Percentiles rank a stretch among this genome's conserved stretches.
Conservation (phyloP, 1,140 invertebrate species). For the Neomicropteryx cornuta region DNA sequence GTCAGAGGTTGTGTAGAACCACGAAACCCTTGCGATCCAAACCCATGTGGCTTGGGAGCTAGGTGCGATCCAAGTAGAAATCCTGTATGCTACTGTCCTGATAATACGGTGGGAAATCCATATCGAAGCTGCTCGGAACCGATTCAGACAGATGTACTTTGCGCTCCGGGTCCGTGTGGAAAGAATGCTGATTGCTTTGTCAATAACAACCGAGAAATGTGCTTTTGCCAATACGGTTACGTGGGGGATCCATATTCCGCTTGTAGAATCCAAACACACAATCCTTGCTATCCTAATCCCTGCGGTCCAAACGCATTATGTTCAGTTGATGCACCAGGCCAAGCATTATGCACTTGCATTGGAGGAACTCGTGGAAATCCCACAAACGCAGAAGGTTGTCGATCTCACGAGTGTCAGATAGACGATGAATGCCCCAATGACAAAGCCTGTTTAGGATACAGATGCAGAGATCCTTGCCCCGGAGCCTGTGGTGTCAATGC, state of each 20-base stretch:
- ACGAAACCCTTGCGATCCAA: conserved; percentile 68
- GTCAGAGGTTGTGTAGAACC: conserved; percentile 70
- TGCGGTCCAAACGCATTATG: conserved; percentile 69
- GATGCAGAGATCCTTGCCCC: conserved; percentile 68
- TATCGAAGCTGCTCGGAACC: conserved; percentile 56
- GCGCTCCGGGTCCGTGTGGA: conserved; percentile 68
- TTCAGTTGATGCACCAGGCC: conserved; percentile 49
- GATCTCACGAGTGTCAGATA: conserved; percentile 63
- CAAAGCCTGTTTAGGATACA: conserved; percentile 64
- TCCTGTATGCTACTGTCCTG: conserved; percentile 73
- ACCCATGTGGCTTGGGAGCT: conserved; percentile 67
- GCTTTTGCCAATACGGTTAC: conserved; percentile 67
- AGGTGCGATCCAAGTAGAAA: conserved; percentile 63
- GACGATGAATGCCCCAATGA: conserved; percentile 60
- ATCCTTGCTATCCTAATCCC: conserved; percentile 61
- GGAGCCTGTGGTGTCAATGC: conserved; percentile 69
- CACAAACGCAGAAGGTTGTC: conserved; percentile 53
- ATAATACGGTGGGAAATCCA: conserved; percentile 63
- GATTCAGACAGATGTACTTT: conserved; percentile 45
- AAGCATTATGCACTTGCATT: conserved; percentile 60
- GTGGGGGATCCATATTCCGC: conserved; percentile 64
- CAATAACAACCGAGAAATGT: conserved; percentile 61
- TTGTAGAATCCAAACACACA: conserved; percentile 51
- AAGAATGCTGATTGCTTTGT: conserved; percentile 72
- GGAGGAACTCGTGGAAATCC: conserved; percentile 70